Evolutionary conservation across 2,113 vertebrate species (phyloP), one percentile per base, ranked within the genome.

Genomic region (Nyctibius bracteatus): DNA sequence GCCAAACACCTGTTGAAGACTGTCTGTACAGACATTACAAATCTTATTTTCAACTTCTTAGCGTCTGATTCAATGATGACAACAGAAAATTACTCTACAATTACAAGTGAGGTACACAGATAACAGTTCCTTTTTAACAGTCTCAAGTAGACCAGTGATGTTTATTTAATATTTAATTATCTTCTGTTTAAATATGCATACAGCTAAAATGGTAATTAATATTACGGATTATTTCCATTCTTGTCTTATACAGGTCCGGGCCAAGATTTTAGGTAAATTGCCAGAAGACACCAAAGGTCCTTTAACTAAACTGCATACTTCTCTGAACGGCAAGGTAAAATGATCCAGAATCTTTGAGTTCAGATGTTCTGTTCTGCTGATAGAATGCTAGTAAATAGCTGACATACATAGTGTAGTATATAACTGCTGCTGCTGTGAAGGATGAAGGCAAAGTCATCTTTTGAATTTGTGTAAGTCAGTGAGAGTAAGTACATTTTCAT

Each of bases 31-130:
- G 99, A 99, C 39, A 97, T 99, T 87, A 98, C 99, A 84, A 99
- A 99, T 95, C 97, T 99, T 78, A 98, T 99, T 96, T 98, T 99
- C 86, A 99, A 98, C 98, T 99, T 99, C 96, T 94, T 99, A 87
- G 99, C 99, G 39, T 98, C 98, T 28, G 99, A 99, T 70, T 97
- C 99, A 81, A 99, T 99, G 99, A 99, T 99, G 98, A 98, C 99
- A 15, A 96, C 98, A n/a, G 99, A 99, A 73, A 98, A 98, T 82
- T 98, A 98, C 44, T 96, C 97, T 92, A 30, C 98, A 91, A 98
- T 99, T 95, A 99, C 98, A 73, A 97, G 67, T 70, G 99, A 99
- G 98, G 99, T 99, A 98, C 31, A 55, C 59, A 73, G 66, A 62
- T 62, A 43, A 47, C 22, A 54, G 47, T 91, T 95, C 15, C 59